Percentiles rank a stretch among this genome's conserved stretches.
Evolutionary conservation across 2,888 invertebrate species (phyloP).

Genomic region (Phengaris alcon): DNA sequence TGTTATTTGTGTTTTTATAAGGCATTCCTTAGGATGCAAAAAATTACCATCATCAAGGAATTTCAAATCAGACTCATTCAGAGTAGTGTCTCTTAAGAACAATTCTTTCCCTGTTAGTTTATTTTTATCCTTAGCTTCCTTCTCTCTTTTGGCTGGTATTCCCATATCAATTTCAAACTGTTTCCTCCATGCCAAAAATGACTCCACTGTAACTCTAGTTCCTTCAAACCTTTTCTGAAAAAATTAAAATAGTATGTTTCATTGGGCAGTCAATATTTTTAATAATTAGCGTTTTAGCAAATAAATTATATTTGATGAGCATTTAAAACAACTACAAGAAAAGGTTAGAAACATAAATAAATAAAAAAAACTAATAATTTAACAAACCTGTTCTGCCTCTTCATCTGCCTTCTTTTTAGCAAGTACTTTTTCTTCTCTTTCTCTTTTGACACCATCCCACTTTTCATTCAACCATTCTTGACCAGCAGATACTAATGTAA

Average conservation of each 20-base stretch:
- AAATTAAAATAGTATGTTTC: constrained; percentile 37
- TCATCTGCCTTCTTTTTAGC: constrained; percentile 86
- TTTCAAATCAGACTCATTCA: constrained; percentile 97
- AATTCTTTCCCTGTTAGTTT: constrained; percentile 96
- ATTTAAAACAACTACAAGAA: background rate
- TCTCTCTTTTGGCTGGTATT: constrained; percentile 84
- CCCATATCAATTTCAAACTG: constrained; percentile 95
- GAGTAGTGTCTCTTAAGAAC: constrained; percentile 94
- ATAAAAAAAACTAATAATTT: background rate
- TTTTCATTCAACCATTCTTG: constrained; percentile 95
- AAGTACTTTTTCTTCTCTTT: constrained; percentile 84
- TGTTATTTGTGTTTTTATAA: no score
- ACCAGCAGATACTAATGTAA: constrained; percentile 94
- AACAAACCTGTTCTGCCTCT: constrained; percentile 89
- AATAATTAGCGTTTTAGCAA: background rate
- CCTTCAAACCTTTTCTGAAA: constrained; percentile 95
- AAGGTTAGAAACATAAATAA: background rate
- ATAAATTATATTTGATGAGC: background rate
- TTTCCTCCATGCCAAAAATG: constrained; percentile 95
- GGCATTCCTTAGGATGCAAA: no score
- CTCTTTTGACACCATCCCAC: constrained; percentile 88
- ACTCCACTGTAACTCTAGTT: constrained; percentile 95
- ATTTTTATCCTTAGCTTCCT: constrained; percentile 84
- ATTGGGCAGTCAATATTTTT: background rate
- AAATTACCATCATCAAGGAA: constrained; percentile 91